phyloP scores from a whole-genome alignment of 2,888 invertebrate species.

The Azorinus chamasolen region DNA sequence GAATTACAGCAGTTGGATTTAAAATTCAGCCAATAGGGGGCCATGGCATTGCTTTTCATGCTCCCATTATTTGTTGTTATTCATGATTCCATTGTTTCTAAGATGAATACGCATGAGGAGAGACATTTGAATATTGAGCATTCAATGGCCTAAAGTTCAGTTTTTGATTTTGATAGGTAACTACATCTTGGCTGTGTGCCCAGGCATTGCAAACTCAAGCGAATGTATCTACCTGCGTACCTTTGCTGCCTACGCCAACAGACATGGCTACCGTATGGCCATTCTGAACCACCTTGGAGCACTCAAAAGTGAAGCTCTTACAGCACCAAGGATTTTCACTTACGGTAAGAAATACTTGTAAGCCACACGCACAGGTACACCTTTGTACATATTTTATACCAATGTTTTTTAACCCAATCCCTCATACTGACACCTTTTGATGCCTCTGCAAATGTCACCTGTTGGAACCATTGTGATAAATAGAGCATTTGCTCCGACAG shows the following conservation, averaged over 20 bases:
- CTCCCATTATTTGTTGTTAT: neutral
- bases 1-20: too few relatives aligned
- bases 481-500: too few relatives aligned
- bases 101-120: too few relatives aligned
- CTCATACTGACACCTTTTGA: too few relatives aligned
- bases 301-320: constrained; percentile 93
- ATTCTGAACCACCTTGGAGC: constrained; percentile 98
- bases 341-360: constrained; percentile 95
- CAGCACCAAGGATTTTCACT: constrained; percentile 95
- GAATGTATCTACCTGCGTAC: constrained; percentile 98
- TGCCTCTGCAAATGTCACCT: too few relatives aligned
- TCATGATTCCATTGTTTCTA: neutral
- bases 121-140: neutral
- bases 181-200: constrained; percentile 82
- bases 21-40: too few relatives aligned
- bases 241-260: constrained; percentile 96
- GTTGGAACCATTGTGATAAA: too few relatives aligned
- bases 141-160: neutral
- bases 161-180: constrained; percentile 87
- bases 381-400: too few relatives aligned
- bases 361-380: too few relatives aligned
- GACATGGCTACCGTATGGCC: constrained; percentile 96
- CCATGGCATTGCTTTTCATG: too few relatives aligned
- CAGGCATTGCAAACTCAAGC: constrained; percentile 96
- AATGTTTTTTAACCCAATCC: too few relatives aligned